Evolutionary conservation across 2,113 vertebrate genomes (phyloP).

Genomic region (Enhydra lutris): DNA sequence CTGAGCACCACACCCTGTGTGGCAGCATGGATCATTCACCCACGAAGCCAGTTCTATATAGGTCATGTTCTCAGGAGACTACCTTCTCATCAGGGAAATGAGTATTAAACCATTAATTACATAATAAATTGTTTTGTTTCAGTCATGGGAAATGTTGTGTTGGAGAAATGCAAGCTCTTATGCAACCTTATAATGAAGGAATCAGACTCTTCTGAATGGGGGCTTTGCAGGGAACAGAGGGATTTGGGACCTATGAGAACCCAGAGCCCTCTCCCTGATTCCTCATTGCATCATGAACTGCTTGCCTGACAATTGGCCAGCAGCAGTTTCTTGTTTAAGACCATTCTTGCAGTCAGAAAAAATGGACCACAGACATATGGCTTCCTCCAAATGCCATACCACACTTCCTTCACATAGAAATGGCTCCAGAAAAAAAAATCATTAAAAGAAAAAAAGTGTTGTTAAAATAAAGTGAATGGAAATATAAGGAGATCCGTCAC

Average conservation of each 20-base stretch:
- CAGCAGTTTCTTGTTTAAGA: background rate
- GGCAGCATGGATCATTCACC: background rate
- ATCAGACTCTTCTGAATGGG: background rate
- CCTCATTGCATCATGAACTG: background rate
- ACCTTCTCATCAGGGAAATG: background rate
- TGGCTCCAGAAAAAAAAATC: slow-evolving; percentile 50
- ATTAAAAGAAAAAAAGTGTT: slow-evolving; percentile 48
- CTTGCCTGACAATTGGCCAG: too few relatives aligned
- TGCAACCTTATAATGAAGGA: background rate
- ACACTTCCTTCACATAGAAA: slow-evolving; percentile 33
- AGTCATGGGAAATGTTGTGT: background rate
- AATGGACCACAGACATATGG: background rate
- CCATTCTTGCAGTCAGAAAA: background rate
- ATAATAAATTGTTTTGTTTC: background rate
- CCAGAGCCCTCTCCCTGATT: background rate
- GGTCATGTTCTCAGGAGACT: background rate
- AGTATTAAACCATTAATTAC: background rate
- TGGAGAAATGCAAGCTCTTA: background rate
- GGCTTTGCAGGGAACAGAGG: background rate
- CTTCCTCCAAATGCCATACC: background rate
- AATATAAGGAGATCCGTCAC: slow-evolving; percentile 62
- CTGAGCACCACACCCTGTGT: background rate
- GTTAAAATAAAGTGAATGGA: slow-evolving; percentile 66
- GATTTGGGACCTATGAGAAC: background rate
- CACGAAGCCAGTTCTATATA: background rate